These are phyloP conservation scores for Pterostichus madidus DNA, from an alignment of 2,888 invertebrate genomes.

Conservation along the genomic window DNA sequence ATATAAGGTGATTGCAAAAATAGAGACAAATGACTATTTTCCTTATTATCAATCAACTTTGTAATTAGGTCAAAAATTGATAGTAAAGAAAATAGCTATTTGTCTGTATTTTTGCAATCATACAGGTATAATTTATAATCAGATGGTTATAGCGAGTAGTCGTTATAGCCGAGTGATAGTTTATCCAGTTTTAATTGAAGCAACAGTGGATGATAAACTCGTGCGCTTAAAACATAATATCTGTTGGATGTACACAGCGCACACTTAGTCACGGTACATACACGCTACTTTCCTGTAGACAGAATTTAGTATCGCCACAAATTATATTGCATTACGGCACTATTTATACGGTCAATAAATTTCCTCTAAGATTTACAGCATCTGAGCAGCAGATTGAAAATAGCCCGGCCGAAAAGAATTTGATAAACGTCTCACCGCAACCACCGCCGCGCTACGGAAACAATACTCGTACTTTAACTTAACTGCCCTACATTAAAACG, in stretches of 20 bases:
- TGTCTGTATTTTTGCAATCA: too few relatives aligned
- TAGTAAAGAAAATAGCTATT: too few relatives aligned
- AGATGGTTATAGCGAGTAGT: background rate
- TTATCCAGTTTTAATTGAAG: slow-evolving; percentile 6
- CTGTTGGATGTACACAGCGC: background rate
- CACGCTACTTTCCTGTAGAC: slow-evolving; percentile 41
- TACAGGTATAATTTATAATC: too few relatives aligned
- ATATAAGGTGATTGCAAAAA: too few relatives aligned
- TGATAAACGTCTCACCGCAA: slow-evolving; percentile 53
- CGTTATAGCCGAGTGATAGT: background rate
- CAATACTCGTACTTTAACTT: too few relatives aligned
- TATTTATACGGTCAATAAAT: slow-evolving; percentile 63
- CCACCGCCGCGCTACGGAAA: background rate
- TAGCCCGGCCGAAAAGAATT: slow-evolving; percentile 49
- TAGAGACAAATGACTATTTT: too few relatives aligned
- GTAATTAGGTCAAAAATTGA: too few relatives aligned
- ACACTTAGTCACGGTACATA: too few relatives aligned
- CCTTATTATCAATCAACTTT: too few relatives aligned
- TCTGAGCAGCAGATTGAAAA: slow-evolving; percentile 54
- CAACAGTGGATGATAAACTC: too few relatives aligned
- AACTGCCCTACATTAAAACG: too few relatives aligned
- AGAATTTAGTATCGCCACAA: slow-evolving; percentile 60
- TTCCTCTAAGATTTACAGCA: slow-evolving; percentile 42
- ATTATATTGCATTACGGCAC: slow-evolving; percentile 60
- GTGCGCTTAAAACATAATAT: background rate